Conservation (phyloP, 1,140 invertebrate genomes). For the Drosophila suzukii region DNA sequence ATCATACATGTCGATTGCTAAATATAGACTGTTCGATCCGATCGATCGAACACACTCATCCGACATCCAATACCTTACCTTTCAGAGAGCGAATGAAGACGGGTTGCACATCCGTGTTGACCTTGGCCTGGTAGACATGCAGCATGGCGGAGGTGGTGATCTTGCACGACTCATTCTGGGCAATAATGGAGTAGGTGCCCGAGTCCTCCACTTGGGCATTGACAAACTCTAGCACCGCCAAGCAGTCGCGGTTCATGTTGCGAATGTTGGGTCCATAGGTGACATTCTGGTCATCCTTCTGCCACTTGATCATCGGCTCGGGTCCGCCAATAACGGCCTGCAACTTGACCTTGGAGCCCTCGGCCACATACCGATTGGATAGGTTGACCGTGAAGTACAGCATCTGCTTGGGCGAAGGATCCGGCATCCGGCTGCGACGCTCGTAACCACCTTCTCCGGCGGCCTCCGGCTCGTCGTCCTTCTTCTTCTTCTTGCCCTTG, state of each 20-base stretch:
- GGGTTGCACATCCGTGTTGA: conserved; percentile 75
- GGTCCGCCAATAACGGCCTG: conserved; percentile 79
- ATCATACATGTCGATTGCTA: conserved; percentile 14
- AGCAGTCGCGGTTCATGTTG: conserved; percentile 83
- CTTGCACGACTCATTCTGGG: conserved; percentile 85
- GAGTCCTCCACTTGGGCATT: conserved; percentile 76
- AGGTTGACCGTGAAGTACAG: conserved; percentile 80
- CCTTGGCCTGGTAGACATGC: conserved; percentile 83
- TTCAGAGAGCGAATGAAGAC: conserved; percentile 82
- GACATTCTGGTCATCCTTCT: conserved; percentile 78
- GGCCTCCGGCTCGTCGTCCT: conserved; percentile 54
- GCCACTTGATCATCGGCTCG: conserved; percentile 76
- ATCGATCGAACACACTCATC: conserved; percentile 7
- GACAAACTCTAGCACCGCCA: conserved; percentile 86
- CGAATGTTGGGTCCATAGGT: conserved; percentile 67
- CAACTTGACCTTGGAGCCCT: conserved; percentile 81
- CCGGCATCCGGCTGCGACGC: conserved; percentile 74
- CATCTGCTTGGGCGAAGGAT: conserved; percentile 78
- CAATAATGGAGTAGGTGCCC: conserved; percentile 85
- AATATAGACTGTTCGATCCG: conserved; percentile 12
- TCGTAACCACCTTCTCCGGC: conserved; percentile 69
- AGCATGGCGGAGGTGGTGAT: conserved; percentile 85
- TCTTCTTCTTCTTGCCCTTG: conserved; percentile 62
- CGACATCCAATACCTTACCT: conserved; percentile 61
- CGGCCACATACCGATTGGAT: conserved; percentile 80